phyloP scores from a whole-genome alignment of 2,888 invertebrate species.

The Euzophera pinguis region DNA sequence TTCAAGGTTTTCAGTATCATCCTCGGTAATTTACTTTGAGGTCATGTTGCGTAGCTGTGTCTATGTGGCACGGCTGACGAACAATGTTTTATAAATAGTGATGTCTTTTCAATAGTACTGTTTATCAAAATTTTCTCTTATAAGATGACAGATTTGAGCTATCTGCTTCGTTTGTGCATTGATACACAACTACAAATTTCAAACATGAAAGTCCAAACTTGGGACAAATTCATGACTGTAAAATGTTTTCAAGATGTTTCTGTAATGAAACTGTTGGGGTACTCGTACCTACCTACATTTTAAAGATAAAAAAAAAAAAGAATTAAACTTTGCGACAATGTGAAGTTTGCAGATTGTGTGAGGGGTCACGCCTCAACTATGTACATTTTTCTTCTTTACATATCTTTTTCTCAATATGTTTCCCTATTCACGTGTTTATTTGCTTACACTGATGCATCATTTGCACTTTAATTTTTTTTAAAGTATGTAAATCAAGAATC shows the following conservation, averaged over 20 bases:
- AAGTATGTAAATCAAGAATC: constrained; percentile 6
- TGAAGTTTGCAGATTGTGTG: too few species aligned
- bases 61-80: background rate
- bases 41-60: constrained; percentile 7
- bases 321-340: too few species aligned
- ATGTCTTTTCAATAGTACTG: background rate
- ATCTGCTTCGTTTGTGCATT: too few species aligned
- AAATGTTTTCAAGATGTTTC: too few species aligned
- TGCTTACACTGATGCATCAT: constrained; percentile 11
- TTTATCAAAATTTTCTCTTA: too few species aligned
- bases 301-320: too few species aligned
- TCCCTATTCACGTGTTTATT: constrained; percentile 7
- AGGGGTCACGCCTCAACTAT: background rate
- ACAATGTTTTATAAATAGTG: constrained; percentile 1
- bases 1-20: constrained; percentile 4
- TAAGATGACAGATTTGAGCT: too few species aligned
- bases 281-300: too few species aligned
- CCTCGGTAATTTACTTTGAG: background rate
- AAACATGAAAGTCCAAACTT: too few species aligned
- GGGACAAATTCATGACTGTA: too few species aligned
- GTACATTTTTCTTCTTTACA: background rate
- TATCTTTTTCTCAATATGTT: constrained; percentile 6
- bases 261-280: too few species aligned
- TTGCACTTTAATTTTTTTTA: constrained; percentile 8
- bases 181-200: too few species aligned